Percentiles rank a stretch among this genome's conserved stretches.
Conservation (phyloP, 2,797 vertebrate species). For the Okamejei kenojei region DNA sequence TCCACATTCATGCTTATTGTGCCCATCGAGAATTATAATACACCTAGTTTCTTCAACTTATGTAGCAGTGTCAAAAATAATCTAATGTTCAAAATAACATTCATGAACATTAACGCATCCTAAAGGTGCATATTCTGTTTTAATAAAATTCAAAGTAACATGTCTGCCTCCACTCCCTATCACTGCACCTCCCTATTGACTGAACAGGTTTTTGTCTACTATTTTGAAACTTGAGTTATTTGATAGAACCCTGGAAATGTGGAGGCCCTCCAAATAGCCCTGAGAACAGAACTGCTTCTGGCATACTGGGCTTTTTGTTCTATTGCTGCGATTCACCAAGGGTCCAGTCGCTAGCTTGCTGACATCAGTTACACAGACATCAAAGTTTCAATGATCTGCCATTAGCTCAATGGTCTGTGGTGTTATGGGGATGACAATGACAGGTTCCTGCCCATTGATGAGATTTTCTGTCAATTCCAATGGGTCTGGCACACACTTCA, state of each 20-base stretch:
- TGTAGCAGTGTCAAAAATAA: not conserved
- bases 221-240: not conserved
- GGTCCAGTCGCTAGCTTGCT: not conserved
- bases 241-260: not conserved
- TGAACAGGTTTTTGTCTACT: not conserved
- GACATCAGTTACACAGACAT: not conserved
- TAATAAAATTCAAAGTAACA: not conserved
- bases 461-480: not conserved
- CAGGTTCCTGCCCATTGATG: no score
- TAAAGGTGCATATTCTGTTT: not conserved
- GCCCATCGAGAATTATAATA: no score
- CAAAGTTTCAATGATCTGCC: not conserved
- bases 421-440: not conserved
- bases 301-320: not conserved
- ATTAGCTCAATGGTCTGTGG: not conserved
- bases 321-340: not conserved
- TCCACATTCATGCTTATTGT: no score
- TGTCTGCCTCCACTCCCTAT: not conserved
- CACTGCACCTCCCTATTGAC: not conserved
- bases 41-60: no score
- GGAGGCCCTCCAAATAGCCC: not conserved
- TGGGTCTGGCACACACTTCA: no score
- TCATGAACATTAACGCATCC: not conserved
- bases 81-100: not conserved
- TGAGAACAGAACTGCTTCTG: not conserved